Conservation (phyloP, 2,113 vertebrate genomes). For the Malurus alboscapulatus region DNA sequence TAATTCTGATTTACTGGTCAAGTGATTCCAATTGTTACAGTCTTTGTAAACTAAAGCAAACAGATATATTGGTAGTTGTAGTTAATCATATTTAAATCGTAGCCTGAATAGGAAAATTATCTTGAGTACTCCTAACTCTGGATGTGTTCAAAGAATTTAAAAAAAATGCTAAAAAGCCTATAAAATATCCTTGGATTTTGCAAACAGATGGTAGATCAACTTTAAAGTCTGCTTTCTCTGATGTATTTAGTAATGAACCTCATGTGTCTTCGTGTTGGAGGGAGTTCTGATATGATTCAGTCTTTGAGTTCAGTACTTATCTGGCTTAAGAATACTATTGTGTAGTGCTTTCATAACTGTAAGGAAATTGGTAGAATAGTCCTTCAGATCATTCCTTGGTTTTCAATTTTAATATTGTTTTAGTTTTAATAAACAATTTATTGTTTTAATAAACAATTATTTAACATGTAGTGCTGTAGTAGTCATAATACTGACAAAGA, state of each 20-base stretch:
- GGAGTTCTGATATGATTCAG: slow-evolving; percentile 54
- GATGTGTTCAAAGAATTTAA: slow-evolving; percentile 3
- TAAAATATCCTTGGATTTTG: slow-evolving; percentile 47
- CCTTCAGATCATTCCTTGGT: not conserved
- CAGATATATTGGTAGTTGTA: not conserved
- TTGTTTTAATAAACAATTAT: not conserved
- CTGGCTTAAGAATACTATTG: slow-evolving; percentile 23
- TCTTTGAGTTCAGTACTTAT: slow-evolving; percentile 22
- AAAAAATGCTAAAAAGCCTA: slow-evolving; percentile 16
- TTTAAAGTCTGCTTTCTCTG: slow-evolving; percentile 44
- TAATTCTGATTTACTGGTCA: not conserved
- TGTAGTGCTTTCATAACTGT: not conserved
- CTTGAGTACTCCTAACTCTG: not conserved
- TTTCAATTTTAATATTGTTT: not conserved
- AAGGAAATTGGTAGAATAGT: not conserved
- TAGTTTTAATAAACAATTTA: not conserved
- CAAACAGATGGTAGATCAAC: slow-evolving; percentile 59
- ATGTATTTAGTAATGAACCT: slow-evolving; percentile 59
- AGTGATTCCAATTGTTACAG: not conserved
- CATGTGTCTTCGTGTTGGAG: slow-evolving; percentile 54
- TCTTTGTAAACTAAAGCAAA: not conserved
- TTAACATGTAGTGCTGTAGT: not conserved
- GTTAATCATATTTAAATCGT: not conserved
- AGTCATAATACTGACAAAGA: not conserved
- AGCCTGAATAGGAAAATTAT: not conserved